Conservation (phyloP, 2,113 vertebrate species). For the Ivindomyrus marchei region DNA sequence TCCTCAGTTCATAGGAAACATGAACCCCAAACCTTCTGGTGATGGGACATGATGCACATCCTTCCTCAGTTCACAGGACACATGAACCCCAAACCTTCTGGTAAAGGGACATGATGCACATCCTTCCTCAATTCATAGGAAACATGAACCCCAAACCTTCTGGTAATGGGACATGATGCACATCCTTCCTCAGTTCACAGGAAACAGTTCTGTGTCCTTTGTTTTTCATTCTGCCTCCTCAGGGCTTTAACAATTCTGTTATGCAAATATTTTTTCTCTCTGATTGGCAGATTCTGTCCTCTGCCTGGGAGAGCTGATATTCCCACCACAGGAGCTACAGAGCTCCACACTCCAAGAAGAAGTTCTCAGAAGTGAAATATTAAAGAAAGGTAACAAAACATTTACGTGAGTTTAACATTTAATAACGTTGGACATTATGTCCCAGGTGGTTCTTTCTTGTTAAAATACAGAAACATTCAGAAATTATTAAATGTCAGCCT, state of each 20-base stretch:
- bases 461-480: conserved; percentile 13
- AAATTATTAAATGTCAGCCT: conserved; percentile 16
- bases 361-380: conserved; percentile 6
- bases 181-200: neutral
- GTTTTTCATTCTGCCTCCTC: neutral
- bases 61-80: neutral
- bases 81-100: neutral
- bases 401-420: conserved; percentile 20
- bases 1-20: neutral
- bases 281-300: conserved; percentile 6
- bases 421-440: conserved; percentile 12
- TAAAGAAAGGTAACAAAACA: conserved; percentile 18
- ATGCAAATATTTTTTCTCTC: neutral
- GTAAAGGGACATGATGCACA: neutral
- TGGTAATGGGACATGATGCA: neutral
- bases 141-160: neutral
- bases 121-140: neutral
- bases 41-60: neutral
- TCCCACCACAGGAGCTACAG: neutral
- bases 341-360: neutral
- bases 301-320: neutral
- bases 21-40: neutral
- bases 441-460: neutral
- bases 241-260: neutral
- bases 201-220: neutral